These are phyloP conservation scores for Cassiopea xamachana DNA, from an alignment of 30 jellyfish, hydroid and myxozoan species.

Conservation along the genomic window DNA sequence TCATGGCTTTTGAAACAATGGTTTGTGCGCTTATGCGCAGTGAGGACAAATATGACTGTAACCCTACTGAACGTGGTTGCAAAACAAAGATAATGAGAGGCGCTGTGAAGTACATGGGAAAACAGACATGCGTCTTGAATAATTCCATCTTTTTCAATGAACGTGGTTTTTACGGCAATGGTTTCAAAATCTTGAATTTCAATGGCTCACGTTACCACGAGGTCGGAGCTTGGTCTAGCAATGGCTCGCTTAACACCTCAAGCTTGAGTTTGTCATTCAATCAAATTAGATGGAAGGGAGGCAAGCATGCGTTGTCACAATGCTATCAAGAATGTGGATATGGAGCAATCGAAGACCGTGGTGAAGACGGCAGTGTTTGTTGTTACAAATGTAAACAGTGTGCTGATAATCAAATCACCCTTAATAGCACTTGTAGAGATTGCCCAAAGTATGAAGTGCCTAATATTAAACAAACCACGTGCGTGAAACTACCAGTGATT, in stretches of 20 bases:
- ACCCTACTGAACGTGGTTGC: not conserved
- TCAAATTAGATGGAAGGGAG: conserved; percentile 21
- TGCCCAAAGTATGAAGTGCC: conserved; percentile 46
- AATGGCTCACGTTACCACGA: conserved; percentile 24
- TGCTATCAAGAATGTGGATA: conserved; percentile 54
- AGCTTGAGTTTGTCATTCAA: not conserved
- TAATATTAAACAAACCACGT: conserved; percentile 7
- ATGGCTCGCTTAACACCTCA: not conserved
- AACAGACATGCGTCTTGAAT: conserved; percentile 1
- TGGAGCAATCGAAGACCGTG: conserved; percentile 33
- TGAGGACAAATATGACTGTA: conserved; percentile 34
- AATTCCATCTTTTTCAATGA: conserved; percentile 31
- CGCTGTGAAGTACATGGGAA: conserved; percentile 1
- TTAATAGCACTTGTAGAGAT: conserved; percentile 47
- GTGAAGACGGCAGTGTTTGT: conserved; percentile 29
- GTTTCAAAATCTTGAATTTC: conserved; percentile 12
- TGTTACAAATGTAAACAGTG: conserved; percentile 72
- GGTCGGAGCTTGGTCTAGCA: conserved; percentile 33
- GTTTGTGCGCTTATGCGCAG: conserved; percentile 57
- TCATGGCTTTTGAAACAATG: conserved; percentile 48
- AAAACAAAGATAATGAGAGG: not conserved
- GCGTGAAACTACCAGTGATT: conserved; percentile 26
- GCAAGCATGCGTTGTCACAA: conserved; percentile 12
- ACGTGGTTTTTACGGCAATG: conserved; percentile 17
- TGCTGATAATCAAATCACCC: conserved; percentile 11